phyloP scores from a whole-genome alignment of 2,888 invertebrate species.

The Polylopha cassiicola region DNA sequence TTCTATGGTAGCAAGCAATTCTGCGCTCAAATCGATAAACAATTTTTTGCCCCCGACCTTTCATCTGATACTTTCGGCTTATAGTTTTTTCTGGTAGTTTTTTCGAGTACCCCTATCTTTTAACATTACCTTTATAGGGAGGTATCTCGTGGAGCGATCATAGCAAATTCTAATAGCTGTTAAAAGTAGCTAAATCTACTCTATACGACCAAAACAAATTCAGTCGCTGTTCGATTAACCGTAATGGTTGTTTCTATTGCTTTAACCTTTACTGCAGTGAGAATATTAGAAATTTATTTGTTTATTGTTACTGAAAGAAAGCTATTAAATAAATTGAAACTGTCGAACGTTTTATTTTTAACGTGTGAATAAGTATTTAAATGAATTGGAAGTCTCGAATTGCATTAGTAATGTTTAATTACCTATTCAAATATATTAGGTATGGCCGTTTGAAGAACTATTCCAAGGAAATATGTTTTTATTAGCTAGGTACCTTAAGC shows the following conservation, averaged over 20 bases:
- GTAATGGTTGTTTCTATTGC: constrained; percentile 34
- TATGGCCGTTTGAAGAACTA: too few relatives aligned
- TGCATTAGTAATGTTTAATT: too few relatives aligned
- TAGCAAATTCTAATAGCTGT: constrained; percentile 67
- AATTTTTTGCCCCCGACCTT: constrained; percentile 65
- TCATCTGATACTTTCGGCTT: constrained; percentile 57
- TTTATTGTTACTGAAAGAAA: constrained; percentile 9
- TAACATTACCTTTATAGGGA: constrained; percentile 68
- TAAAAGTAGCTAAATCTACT: constrained; percentile 51
- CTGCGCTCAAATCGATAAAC: constrained; percentile 43
- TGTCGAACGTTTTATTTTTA: constrained; percentile 1
- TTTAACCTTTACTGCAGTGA: constrained; percentile 29
- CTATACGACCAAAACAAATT: constrained; percentile 62
- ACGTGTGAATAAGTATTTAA: constrained; percentile 4
- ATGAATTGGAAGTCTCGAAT: constrained; percentile 11
- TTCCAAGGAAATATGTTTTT: too few relatives aligned
- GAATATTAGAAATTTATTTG: constrained; percentile 20
- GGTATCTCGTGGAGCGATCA: constrained; percentile 59
- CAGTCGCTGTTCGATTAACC: constrained; percentile 43
- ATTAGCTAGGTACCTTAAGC: too few relatives aligned
- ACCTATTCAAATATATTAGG: too few relatives aligned
- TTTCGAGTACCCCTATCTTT: constrained; percentile 63
- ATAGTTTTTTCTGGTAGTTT: constrained; percentile 71
- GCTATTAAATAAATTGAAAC: constrained; percentile 10
- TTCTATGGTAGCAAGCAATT: constrained; percentile 47